Evolutionary conservation across 2,113 vertebrate species (phyloP).

Genomic region (Gallinago undulata): DNA sequence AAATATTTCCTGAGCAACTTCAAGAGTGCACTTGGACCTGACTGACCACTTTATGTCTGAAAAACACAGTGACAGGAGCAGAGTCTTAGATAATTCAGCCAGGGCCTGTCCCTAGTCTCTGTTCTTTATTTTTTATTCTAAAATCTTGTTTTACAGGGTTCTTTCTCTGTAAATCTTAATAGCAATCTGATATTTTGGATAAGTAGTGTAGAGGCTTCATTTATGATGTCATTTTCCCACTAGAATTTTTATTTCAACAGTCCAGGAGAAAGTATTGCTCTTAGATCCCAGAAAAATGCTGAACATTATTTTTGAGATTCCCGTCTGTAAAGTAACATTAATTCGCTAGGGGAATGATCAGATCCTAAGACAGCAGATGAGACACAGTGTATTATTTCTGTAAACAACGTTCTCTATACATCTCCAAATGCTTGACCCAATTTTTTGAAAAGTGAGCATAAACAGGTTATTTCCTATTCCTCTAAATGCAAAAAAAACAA

Average conservation of each 20-base stretch:
- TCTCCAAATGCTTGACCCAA: neutral
- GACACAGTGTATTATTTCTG: neutral
- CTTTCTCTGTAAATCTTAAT: neutral
- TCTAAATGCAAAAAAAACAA: neutral
- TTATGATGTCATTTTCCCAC: neutral
- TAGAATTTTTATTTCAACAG: neutral
- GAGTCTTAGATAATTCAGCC: neutral
- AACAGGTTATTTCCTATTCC: neutral
- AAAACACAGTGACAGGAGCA: neutral
- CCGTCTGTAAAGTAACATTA: neutral
- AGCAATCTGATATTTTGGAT: neutral
- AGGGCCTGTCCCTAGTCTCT: neutral
- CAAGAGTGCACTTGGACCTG: neutral
- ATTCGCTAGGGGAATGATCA: neutral
- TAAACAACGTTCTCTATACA: neutral
- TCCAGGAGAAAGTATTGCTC: neutral
- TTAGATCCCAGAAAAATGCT: neutral
- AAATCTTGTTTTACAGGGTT: neutral
- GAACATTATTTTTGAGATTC: neutral
- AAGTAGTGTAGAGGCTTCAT: neutral
- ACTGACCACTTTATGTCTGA: neutral
- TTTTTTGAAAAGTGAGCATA: neutral
- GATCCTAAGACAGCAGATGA: neutral
- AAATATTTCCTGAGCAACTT: neutral
- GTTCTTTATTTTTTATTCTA: neutral